Evolutionary conservation across 2,888 invertebrate species (phyloP).

Genomic region (Apamea anceps): DNA sequence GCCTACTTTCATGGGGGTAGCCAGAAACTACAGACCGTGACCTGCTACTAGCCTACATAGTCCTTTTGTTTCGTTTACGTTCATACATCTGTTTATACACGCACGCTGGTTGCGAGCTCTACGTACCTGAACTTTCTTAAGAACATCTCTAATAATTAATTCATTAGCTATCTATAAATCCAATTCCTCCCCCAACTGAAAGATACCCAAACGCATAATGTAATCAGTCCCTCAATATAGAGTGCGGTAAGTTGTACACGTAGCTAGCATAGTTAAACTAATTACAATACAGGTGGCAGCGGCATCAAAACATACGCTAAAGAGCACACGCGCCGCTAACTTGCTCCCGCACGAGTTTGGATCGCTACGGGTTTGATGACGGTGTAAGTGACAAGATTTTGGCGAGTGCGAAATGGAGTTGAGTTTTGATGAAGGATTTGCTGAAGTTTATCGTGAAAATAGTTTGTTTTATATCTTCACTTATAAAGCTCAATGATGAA

Average conservation of each 20-base stretch:
- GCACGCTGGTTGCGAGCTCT: neutral
- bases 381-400: slow-evolving; percentile 46
- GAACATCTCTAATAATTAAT: neutral
- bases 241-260: slow-evolving; percentile 66
- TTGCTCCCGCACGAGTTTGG: slow-evolving; percentile 79
- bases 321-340: slow-evolving; percentile 83
- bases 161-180: neutral
- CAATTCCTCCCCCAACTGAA: neutral
- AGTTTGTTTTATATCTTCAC: neutral
- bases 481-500: neutral
- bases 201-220: slow-evolving; percentile 19
- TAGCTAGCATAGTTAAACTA: slow-evolving; percentile 81
- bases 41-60: neutral
- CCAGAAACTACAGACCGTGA: too few relatives aligned
- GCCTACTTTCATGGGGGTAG: too few relatives aligned
- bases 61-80: neutral
- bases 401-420: slow-evolving; percentile 44
- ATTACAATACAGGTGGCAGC: slow-evolving; percentile 88
- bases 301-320: slow-evolving; percentile 80
- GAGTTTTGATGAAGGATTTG: neutral
- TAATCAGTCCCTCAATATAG: slow-evolving; percentile 29
- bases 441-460: neutral
- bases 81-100: neutral
- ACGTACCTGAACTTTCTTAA: neutral
- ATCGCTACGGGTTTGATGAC: slow-evolving; percentile 75